Evolutionary conservation across 2,113 vertebrate genomes (phyloP).

Genomic region (Dolichallabes microphthalmus): DNA sequence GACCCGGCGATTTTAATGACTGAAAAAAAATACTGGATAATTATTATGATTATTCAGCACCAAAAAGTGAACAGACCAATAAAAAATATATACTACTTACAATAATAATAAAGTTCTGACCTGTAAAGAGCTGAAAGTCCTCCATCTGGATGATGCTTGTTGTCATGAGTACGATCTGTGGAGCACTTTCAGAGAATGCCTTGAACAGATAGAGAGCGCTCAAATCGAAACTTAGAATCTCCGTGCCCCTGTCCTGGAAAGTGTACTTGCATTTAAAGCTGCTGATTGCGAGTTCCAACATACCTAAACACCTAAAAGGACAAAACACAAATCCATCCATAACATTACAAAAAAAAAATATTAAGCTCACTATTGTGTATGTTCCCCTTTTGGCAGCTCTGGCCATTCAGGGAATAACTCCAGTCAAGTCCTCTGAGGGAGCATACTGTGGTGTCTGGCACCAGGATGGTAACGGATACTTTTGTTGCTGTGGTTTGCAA

Average conservation of each 20-base stretch:
- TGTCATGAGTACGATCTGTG: slow-evolving; percentile 76
- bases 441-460: too few relatives aligned
- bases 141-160: slow-evolving; percentile 63
- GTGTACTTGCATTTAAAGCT: background rate
- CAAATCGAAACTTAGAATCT: slow-evolving; percentile 77
- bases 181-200: slow-evolving; percentile 79
- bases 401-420: background rate
- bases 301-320: background rate
- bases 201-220: slow-evolving; percentile 81
- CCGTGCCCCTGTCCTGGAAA: slow-evolving; percentile 49
- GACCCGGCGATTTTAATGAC: slow-evolving; percentile 68
- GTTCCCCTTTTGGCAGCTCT: too few relatives aligned
- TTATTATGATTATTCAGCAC: background rate
- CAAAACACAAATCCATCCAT: too few relatives aligned
- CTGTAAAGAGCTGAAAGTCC: slow-evolving; percentile 29
- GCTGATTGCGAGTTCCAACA: slow-evolving; percentile 29
- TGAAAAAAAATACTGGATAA: slow-evolving; percentile 38
- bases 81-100: background rate
- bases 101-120: slow-evolving; percentile 42
- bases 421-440: too few relatives aligned
- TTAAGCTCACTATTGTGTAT: too few relatives aligned
- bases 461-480: too few relatives aligned
- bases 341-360: too few relatives aligned
- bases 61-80: too few relatives aligned
- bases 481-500: too few relatives aligned